Conservation (phyloP, 2,888 invertebrate genomes). For the Agonopterix subpropinquella region DNA sequence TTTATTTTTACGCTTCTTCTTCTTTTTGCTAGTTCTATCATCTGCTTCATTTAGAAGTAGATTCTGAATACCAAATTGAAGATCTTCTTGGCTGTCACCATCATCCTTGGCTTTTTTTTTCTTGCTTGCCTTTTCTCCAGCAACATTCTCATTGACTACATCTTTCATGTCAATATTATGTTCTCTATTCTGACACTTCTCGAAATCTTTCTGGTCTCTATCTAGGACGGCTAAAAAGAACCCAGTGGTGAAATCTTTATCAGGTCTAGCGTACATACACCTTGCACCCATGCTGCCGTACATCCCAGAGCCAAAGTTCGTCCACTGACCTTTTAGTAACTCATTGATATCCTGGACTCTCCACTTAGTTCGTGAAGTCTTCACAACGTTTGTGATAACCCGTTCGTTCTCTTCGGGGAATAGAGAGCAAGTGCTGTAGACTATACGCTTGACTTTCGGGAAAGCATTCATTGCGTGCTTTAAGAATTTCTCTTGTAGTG, state of each 20-base stretch:
- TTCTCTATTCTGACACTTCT: constrained; percentile 21
- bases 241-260: constrained; percentile 90
- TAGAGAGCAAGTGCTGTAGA: constrained; percentile 97
- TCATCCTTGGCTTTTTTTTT: not conserved
- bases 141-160: constrained; percentile 8
- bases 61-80: too few species aligned
- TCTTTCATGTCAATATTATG: constrained; percentile 5
- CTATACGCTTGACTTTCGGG: constrained; percentile 88
- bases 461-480: constrained; percentile 90
- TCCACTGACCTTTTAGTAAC: constrained; percentile 79
- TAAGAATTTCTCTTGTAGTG: constrained; percentile 88
- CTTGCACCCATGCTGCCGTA: constrained; percentile 80
- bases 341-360: constrained; percentile 78
- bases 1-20: constrained; percentile 11
- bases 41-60: too few species aligned
- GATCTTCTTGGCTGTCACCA: constrained; percentile 1
- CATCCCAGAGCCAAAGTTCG: constrained; percentile 79
- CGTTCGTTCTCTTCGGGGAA: constrained; percentile 94
- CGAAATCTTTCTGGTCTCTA: constrained; percentile 63
- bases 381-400: constrained; percentile 85
- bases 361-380: constrained; percentile 72
- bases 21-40: constrained; percentile 26
- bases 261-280: constrained; percentile 87
- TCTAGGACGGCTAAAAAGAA: constrained; percentile 97
- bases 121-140: too few species aligned